phyloP scores from a whole-genome alignment of 2,797 vertebrate genomes.

The Pyrocephalus nanus region DNA sequence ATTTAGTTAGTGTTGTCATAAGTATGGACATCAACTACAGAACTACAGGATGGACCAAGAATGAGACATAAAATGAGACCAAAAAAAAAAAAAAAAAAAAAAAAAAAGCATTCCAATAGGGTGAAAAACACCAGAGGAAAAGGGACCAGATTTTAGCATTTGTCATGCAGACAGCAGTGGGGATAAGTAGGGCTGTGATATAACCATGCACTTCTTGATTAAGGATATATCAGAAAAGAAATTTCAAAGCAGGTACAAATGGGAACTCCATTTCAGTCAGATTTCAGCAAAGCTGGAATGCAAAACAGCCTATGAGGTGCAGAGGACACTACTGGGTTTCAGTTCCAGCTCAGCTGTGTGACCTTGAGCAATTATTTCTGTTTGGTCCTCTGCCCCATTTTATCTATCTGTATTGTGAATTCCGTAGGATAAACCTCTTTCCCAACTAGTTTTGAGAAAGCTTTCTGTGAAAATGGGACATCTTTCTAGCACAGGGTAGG shows the following conservation, averaged over 20 bases:
- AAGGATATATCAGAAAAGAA: not conserved
- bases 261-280: not conserved
- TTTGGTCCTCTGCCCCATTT: not conserved
- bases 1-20: not conserved
- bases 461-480: not conserved
- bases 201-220: not conserved
- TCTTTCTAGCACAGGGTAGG: not conserved
- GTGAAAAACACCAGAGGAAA: not conserved
- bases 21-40: not conserved
- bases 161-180: not conserved
- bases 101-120: not conserved
- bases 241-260: not conserved
- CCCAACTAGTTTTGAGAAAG: not conserved
- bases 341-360: not conserved
- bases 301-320: not conserved
- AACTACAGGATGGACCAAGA: not conserved
- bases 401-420: not conserved
- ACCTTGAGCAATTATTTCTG: not conserved
- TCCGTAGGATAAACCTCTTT: not conserved
- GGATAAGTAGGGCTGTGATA: not conserved
- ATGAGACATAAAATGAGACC: not conserved
- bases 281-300: not conserved
- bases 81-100: no score
- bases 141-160: not conserved
- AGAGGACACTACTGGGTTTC: not conserved